These are phyloP conservation scores for Bilobella aurantiaca DNA, from an alignment of 1,140 invertebrate species.

Conservation along the genomic window DNA sequence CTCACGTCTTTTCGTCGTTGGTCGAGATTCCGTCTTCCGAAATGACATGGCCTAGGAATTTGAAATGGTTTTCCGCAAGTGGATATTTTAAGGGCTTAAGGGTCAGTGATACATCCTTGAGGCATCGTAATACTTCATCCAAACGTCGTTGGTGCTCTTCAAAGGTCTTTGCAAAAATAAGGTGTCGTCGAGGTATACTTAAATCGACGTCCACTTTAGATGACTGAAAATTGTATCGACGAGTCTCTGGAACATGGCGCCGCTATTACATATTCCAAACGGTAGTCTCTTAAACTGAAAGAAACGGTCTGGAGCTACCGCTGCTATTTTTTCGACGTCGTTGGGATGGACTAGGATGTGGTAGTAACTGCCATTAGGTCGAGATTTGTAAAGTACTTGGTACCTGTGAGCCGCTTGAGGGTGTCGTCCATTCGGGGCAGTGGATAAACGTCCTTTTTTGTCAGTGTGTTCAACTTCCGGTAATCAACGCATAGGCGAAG, in stretches of 20 bases:
- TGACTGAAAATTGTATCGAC: constrained; percentile 38
- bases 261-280: constrained; percentile 43
- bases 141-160: constrained; percentile 38
- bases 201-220: constrained; percentile 29
- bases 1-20: constrained; percentile 11
- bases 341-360: constrained; percentile 40
- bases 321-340: constrained; percentile 40
- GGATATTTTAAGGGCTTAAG: constrained; percentile 22
- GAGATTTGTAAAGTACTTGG: neutral
- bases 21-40: constrained; percentile 8
- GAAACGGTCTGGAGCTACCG: constrained; percentile 36
- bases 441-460: constrained; percentile 10
- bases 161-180: constrained; percentile 35
- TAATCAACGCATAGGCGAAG: constrained; percentile 18
- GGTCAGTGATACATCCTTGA: constrained; percentile 7
- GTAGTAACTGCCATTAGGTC: constrained; percentile 39
- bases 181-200: constrained; percentile 38
- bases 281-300: constrained; percentile 41
- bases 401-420: neutral
- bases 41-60: constrained; percentile 19
- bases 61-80: constrained; percentile 1
- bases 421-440: constrained; percentile 15
- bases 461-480: constrained; percentile 14
- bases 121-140: constrained; percentile 33
- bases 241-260: constrained; percentile 40